phyloP scores from a whole-genome alignment of 2,888 invertebrate genomes.

The Acanthosepion esculentum region DNA sequence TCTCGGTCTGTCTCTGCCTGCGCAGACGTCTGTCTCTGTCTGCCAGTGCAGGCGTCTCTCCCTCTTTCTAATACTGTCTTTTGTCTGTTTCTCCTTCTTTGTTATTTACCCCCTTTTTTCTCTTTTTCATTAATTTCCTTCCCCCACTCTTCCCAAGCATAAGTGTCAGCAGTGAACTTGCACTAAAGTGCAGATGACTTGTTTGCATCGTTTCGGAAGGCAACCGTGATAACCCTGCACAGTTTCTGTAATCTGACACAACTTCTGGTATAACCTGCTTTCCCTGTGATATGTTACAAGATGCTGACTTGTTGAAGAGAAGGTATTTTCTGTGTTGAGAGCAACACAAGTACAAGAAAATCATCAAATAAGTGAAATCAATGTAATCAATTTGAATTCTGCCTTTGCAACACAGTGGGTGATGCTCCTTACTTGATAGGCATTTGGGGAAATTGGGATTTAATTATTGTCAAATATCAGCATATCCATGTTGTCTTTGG shows the following conservation, averaged over 20 bases:
- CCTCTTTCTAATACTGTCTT: neutral
- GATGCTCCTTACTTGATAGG: neutral
- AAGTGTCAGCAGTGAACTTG: neutral
- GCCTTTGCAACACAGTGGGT: neutral
- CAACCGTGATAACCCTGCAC: neutral
- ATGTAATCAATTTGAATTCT: neutral
- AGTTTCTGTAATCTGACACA: neutral
- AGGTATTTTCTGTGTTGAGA: neutral
- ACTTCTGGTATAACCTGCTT: neutral
- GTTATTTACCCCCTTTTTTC: too few species aligned
- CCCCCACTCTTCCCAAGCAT: neutral
- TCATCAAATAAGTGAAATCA: neutral
- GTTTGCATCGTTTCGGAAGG: neutral
- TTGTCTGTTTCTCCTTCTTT: neutral
- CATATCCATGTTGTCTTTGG: too few species aligned
- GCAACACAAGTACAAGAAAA: too few species aligned
- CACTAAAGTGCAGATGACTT: constrained; percentile 7
- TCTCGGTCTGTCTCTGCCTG: neutral
- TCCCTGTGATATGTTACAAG: neutral
- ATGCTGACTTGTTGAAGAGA: neutral
- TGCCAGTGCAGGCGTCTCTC: neutral
- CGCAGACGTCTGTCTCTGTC: neutral
- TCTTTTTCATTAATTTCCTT: neutral
- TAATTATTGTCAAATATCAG: too few species aligned
- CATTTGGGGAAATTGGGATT: too few species aligned